A percentile compares a stretch with the other conserved stretches of the same genome.
Conservation (phyloP, 2,888 invertebrate species). For the Rhopalosiphum nymphaeae region DNA sequence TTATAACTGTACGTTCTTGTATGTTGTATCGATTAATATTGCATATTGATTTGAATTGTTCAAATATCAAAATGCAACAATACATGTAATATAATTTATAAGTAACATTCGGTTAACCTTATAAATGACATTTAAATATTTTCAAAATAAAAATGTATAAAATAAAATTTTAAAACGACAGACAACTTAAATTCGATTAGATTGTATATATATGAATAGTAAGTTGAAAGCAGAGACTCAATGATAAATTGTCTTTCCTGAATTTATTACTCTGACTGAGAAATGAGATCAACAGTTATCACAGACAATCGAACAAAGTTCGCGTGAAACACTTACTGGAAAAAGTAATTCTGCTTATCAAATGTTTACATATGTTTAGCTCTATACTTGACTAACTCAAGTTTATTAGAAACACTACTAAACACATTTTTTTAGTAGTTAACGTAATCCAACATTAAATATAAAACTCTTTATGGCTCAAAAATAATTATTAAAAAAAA, state of each 20-base stretch:
- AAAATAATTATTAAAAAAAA: neutral
- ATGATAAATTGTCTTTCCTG: neutral
- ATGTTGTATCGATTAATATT: neutral
- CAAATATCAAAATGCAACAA: neutral
- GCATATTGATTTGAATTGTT: neutral
- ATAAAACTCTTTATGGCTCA: neutral
- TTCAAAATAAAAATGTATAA: neutral
- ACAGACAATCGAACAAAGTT: neutral
- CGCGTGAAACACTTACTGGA: neutral
- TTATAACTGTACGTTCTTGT: neutral
- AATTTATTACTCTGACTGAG: neutral
- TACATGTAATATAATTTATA: too few relatives aligned
- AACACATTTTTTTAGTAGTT: neutral
- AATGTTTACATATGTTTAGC: neutral
- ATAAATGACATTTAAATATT: neutral
- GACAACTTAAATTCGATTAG: neutral
- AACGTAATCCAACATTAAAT: neutral
- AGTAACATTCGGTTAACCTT: too few relatives aligned
- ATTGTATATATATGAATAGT: neutral
- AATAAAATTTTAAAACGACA: neutral
- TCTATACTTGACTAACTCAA: neutral
- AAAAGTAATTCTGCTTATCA: neutral
- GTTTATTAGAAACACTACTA: neutral
- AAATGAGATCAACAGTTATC: neutral
- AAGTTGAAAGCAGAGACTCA: neutral